Evolutionary conservation across 2,797 vertebrate species (phyloP), one percentile per base, ranked within the genome.

Genomic region (Serranus cabrilla): DNA sequence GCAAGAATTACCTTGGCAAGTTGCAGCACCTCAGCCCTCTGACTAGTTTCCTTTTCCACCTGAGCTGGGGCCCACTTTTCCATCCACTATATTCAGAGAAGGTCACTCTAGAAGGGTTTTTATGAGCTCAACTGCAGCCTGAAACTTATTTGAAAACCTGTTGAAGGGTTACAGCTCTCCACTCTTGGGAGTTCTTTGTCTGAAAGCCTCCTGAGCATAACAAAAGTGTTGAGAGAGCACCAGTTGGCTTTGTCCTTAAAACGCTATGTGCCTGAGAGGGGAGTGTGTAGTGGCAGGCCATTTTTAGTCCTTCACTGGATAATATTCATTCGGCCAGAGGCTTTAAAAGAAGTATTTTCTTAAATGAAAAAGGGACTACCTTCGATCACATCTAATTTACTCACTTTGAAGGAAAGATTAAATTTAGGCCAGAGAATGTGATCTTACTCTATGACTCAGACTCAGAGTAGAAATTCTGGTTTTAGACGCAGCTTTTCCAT

Each of bases 221-320:
- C 87, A 74, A 60, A 89, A 45, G 78, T 88, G 83, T 90, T 81
- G 74, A 80, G 64, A 74, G 76, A 66, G 39, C 45, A 74, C 65
- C 43, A 51, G 70, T 67, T 66, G 69, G 51, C 76, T 81, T 84
- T 84, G 71, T 76, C 68, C 71, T 83, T 67, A 51, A 80, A 81
- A 68, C 40, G 2, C 64, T 55, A 4, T 23, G 16, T 83, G 79
- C 55, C 74, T 66, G 68, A 68, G 52, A 76, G 71, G 58, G 56
- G 57, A 65, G 58, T 74, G 64, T 66, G 82, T 45, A 61, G 52
- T 55, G 61, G 43, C 23, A 62, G 72, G 51, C 74, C 58, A 55
- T 76, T 83, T 74, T 31, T 23, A 65, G 14, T 69, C 49, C 50
- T 34, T 57, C 60, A 46, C 58, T 65, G 49, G 55, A 80, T 73